These are phyloP conservation scores for Sarcophaga carnaria DNA, from an alignment of 2,888 invertebrate species.

Conservation along the genomic window DNA sequence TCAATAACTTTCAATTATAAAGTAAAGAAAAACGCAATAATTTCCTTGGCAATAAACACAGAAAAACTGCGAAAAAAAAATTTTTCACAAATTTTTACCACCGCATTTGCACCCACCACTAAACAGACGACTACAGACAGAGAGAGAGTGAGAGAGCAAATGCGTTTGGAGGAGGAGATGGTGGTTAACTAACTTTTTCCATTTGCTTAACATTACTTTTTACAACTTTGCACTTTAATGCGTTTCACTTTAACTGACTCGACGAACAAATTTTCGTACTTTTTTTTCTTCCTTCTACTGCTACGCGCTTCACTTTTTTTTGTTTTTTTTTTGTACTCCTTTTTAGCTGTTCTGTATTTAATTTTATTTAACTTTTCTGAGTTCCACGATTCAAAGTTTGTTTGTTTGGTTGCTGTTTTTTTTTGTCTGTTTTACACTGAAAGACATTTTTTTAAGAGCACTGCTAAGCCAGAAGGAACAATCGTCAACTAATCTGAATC, in stretches of 20 bases:
- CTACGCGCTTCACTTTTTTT: conserved; percentile 12
- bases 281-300: conserved; percentile 5
- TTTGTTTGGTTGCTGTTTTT: conserved; percentile 8
- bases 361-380: conserved; percentile 64
- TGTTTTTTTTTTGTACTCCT: conserved; percentile 29
- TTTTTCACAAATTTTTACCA: conserved; percentile 23
- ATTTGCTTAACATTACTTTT: conserved; percentile 75
- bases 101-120: background rate
- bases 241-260: conserved; percentile 75
- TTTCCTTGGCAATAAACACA: conserved; percentile 37
- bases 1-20: conserved; percentile 69
- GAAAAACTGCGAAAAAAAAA: conserved; percentile 13
- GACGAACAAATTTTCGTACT: conserved; percentile 61
- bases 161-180: background rate
- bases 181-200: conserved; percentile 69
- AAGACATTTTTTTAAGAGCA: conserved; percentile 15
- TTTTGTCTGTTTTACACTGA: background rate
- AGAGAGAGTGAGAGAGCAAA: too few relatives aligned
- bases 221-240: conserved; percentile 78
- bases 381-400: conserved; percentile 1
- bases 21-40: conserved; percentile 63
- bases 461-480: background rate
- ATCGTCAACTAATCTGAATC: too few relatives aligned
- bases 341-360: conserved; percentile 43
- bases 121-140: background rate